A percentile compares a stretch with the other conserved stretches of the same genome.
phyloP scores from a whole-genome alignment of 1,140 invertebrate species.

The Acromyrmex charruanus region DNA sequence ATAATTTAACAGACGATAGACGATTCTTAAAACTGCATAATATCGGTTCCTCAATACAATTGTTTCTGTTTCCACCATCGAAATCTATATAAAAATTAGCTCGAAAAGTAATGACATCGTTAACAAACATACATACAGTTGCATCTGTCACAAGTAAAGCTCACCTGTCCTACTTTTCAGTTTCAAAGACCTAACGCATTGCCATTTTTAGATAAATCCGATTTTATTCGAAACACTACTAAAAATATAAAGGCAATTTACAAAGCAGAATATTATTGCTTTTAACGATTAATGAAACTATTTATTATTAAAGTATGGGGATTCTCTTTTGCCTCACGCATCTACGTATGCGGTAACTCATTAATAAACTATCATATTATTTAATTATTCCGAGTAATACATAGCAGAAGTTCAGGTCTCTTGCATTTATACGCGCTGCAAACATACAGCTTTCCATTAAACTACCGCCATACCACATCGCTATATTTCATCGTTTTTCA shows the following conservation, averaged over 20 bases:
- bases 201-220: neutral
- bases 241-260: neutral
- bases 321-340: neutral
- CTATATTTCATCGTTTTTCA: neutral
- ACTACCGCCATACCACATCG: neutral
- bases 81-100: conserved; percentile 22
- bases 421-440: neutral
- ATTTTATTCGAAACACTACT: neutral
- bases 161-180: neutral
- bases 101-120: neutral
- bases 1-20: conserved; percentile 38
- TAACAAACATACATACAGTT: neutral
- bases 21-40: neutral
- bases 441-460: conserved; percentile 31
- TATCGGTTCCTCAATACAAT: neutral
- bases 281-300: neutral
- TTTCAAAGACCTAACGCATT: neutral
- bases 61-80: neutral
- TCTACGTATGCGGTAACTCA: neutral
- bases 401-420: neutral
- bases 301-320: neutral
- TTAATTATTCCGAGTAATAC: neutral
- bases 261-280: neutral
- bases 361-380: neutral
- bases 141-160: neutral